A percentile compares a stretch with the other conserved stretches of the same genome.
These are phyloP conservation scores for Masnerella sp. DNA, from an alignment of 2,888 invertebrate genomes.

Conservation along the genomic window DNA sequence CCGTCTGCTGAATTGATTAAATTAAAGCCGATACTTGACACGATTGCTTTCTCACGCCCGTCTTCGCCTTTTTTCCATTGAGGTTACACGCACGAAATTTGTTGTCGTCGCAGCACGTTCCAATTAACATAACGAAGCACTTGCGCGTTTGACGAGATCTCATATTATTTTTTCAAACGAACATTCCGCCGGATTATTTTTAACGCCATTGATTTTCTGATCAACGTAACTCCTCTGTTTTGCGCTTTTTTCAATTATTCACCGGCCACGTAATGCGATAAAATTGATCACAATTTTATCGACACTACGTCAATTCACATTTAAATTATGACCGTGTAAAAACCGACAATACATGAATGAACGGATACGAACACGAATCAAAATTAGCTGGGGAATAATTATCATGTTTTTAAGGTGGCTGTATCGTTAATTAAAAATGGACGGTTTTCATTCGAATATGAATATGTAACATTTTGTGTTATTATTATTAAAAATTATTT, in stretches of 20 bases:
- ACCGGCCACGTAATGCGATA: not conserved
- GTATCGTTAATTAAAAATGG: too few relatives aligned
- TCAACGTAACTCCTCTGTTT: too few relatives aligned
- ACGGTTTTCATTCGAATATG: too few relatives aligned
- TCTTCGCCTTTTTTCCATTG: conserved; percentile 4
- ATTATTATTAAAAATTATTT: too few relatives aligned
- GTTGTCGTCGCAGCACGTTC: conserved; percentile 15
- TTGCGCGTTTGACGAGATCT: not conserved
- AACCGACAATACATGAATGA: not conserved
- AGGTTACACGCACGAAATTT: conserved; percentile 17
- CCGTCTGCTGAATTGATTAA: conserved; percentile 5
- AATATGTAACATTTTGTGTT: too few relatives aligned
- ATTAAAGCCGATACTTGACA: conserved; percentile 16
- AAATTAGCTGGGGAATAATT: too few relatives aligned
- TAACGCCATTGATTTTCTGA: conserved; percentile 5
- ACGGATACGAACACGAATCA: not conserved
- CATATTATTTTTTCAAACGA: not conserved
- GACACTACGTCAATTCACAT: not conserved
- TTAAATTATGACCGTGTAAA: not conserved
- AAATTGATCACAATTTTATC: not conserved
- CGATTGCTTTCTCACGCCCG: conserved; percentile 20
- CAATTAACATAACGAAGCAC: conserved; percentile 23
- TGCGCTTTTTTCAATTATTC: not conserved
- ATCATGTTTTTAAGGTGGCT: too few relatives aligned
- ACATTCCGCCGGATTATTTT: not conserved